Conservation (phyloP, 2,113 vertebrate species). For the Pelusios castaneus region DNA sequence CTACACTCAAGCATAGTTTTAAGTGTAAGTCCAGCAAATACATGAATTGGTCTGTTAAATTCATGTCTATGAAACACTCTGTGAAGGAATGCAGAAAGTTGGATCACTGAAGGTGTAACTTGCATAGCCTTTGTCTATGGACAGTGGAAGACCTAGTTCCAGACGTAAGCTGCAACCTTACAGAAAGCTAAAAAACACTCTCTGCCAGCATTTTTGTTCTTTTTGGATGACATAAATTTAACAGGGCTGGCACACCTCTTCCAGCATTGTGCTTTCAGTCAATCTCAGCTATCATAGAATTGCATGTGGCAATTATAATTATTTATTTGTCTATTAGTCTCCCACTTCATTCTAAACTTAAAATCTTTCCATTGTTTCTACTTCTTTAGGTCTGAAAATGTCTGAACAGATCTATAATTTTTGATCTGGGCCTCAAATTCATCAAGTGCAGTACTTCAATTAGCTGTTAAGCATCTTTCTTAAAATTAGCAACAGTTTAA, state of each 20-base stretch:
- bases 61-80: not conserved
- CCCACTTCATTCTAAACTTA: not conserved
- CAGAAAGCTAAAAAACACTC: not conserved
- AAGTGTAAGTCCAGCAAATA: not conserved
- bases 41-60: not conserved
- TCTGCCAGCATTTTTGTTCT: not conserved
- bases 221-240: not conserved
- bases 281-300: not conserved
- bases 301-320: not conserved
- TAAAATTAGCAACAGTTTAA: conserved; percentile 68
- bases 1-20: not conserved
- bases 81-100: not conserved
- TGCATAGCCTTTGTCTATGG: not conserved
- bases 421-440: conserved; percentile 23
- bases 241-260: not conserved
- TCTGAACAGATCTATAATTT: not conserved
- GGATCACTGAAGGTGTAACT: not conserved
- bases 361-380: conserved; percentile 5
- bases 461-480: conserved; percentile 74
- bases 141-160: not conserved
- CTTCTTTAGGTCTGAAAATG: not conserved
- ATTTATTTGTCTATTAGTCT: not conserved
- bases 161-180: not conserved
- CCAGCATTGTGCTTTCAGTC: not conserved
- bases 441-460: conserved; percentile 47